Percentiles rank a stretch among this genome's conserved stretches.
Evolutionary conservation across 2,888 invertebrate species (phyloP).

Genomic region (Meandrusa payeni): DNA sequence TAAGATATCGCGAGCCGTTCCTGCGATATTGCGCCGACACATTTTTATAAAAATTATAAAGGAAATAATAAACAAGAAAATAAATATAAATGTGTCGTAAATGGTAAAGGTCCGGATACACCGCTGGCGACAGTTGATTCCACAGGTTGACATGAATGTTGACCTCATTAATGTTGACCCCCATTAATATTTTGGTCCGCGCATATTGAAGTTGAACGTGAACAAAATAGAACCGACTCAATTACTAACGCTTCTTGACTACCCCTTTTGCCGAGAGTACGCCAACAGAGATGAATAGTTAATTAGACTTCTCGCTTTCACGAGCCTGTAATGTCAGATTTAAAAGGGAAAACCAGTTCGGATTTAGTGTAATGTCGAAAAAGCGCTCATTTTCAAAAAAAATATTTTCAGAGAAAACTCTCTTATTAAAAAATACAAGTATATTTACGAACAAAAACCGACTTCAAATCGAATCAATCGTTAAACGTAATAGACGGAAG

Average conservation of each 20-base stretch:
- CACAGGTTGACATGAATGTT: background rate
- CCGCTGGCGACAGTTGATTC: no score
- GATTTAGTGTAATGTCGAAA: background rate
- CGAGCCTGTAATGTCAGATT: background rate
- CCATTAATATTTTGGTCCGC: conserved; percentile 6
- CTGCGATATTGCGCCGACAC: background rate
- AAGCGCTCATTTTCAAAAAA: no score
- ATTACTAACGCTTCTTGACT: conserved; percentile 10
- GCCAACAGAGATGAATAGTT: conserved; percentile 4
- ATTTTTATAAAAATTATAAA: background rate
- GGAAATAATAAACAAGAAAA: background rate
- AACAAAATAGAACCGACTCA: conserved; percentile 3
- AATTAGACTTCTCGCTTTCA: conserved; percentile 7
- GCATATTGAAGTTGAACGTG: background rate
- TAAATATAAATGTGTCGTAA: background rate
- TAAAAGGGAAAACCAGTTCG: background rate
- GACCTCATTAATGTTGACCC: conserved; percentile 2
- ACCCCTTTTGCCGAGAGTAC: background rate
- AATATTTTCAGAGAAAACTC: no score
- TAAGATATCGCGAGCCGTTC: background rate
- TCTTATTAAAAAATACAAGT: no score
- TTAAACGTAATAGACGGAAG: no score
- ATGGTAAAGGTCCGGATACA: no score
- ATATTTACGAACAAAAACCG: no score
- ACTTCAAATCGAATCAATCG: no score